Evolutionary conservation across 2,113 vertebrate genomes (phyloP).

Genomic region (Lophura nycthemera): DNA sequence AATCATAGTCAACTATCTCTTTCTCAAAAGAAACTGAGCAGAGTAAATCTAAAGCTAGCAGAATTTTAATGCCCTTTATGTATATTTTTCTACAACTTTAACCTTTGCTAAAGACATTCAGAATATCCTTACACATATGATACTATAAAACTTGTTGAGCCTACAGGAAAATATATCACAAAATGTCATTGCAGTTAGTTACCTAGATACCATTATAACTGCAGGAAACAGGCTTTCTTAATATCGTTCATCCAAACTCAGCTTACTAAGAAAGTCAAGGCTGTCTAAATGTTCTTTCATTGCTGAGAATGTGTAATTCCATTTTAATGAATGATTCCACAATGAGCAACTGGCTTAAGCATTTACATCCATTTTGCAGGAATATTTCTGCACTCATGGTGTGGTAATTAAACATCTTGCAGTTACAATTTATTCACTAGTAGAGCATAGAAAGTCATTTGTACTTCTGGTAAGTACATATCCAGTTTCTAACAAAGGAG

Average conservation of each 20-base stretch:
- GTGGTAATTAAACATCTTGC: not conserved
- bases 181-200: not conserved
- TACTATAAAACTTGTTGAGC: not conserved
- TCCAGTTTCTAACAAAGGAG: not conserved
- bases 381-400: not conserved
- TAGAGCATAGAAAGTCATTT: not conserved
- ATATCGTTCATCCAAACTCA: not conserved
- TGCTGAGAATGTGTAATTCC: not conserved
- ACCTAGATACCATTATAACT: not conserved
- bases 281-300: not conserved
- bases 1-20: slow-evolving; percentile 80
- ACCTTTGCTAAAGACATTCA: not conserved
- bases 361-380: not conserved
- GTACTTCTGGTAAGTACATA: not conserved
- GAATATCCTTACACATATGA: not conserved
- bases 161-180: not conserved
- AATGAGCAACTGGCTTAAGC: not conserved
- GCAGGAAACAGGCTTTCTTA: not conserved
- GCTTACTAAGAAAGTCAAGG: not conserved
- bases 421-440: not conserved
- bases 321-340: not conserved
- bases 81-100: not conserved
- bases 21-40: slow-evolving; percentile 78
- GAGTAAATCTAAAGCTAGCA: not conserved
- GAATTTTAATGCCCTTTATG: not conserved